Conservation (phyloP, 2,113 vertebrate species). For the Terrapene triunguis region DNA sequence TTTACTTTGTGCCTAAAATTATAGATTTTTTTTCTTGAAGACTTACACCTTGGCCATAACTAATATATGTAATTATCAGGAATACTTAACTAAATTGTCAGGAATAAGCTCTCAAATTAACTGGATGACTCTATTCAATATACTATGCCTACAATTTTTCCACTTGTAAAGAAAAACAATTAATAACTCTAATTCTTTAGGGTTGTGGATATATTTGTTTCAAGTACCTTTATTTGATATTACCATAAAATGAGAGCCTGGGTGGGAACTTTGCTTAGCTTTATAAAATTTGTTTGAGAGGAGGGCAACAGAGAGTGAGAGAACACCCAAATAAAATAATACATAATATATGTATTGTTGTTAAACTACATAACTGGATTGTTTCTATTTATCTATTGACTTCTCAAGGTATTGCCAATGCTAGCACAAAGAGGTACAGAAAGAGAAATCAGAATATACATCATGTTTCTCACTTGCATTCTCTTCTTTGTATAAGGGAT, state of each 20-base stretch:
- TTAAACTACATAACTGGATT: background rate
- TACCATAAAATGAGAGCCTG: background rate
- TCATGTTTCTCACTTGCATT: constrained; percentile 26
- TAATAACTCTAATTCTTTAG: background rate
- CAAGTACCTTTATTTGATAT: background rate
- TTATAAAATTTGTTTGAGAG: background rate
- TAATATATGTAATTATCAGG: background rate
- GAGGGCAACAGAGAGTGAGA: background rate
- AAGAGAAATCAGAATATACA: background rate
- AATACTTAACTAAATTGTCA: background rate
- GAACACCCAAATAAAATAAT: background rate
- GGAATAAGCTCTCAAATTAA: background rate
- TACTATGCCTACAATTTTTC: background rate
- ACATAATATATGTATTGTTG: background rate
- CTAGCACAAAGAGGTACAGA: background rate
- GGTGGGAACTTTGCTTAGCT: background rate
- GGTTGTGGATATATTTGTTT: background rate
- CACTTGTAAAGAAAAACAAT: background rate
- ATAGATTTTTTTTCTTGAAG: background rate
- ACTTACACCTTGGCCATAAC: background rate
- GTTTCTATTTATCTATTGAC: background rate
- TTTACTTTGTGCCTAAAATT: background rate
- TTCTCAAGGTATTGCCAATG: background rate
- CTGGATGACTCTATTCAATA: background rate
- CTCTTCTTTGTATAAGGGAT: constrained; percentile 6